Conservation (phyloP, 2,797 vertebrate genomes). For the Lepidocolaptes lacrymiger region DNA sequence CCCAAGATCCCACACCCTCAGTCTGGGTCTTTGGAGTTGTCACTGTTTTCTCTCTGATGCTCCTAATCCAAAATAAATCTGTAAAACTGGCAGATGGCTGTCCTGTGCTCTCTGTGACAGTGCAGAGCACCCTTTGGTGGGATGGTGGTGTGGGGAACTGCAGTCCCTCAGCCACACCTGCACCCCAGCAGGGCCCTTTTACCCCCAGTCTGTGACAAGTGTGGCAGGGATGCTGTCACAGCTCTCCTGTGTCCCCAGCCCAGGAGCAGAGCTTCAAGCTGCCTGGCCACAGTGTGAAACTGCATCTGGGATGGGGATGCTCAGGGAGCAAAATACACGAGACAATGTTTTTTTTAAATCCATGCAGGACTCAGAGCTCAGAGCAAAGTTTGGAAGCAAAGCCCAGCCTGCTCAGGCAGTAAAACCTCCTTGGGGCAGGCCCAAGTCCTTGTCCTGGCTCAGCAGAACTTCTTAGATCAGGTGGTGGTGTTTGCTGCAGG, state of each 20-base stretch:
- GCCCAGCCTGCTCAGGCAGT: neutral
- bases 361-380: neutral
- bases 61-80: neutral
- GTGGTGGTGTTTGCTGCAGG: neutral
- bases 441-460: neutral
- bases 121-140: accelerated
- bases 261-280: neutral
- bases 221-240: neutral
- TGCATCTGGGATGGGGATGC: neutral
- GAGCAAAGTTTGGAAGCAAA: neutral
- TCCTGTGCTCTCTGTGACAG: neutral
- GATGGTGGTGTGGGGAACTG: neutral
- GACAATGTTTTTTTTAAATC: neutral
- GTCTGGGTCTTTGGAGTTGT: neutral
- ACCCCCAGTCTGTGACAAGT: neutral
- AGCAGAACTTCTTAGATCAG: neutral
- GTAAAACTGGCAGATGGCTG: neutral
- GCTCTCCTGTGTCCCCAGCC: neutral
- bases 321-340: neutral
- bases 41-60: neutral
- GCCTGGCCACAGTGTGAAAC: neutral
- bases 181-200: neutral
- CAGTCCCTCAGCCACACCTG: neutral
- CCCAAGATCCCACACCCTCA: neutral
- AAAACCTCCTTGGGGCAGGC: neutral